Conservation (phyloP, 1,140 invertebrate species). For the Oreohelix idahoensis region DNA sequence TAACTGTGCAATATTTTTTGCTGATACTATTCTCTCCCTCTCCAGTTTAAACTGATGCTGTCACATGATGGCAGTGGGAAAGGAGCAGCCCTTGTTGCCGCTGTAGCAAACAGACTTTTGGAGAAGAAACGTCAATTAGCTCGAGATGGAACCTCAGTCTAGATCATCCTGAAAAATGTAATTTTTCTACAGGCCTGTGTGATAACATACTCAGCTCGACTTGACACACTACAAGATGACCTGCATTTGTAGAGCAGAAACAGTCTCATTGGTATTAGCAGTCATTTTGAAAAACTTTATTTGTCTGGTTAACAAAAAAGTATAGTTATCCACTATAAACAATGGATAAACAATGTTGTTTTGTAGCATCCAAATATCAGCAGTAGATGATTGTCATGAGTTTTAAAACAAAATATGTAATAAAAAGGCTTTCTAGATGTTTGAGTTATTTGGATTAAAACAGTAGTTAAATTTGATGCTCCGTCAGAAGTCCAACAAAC, state of each 20-base stretch:
- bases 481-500: no score
- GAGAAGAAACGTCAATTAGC: constrained; percentile 29
- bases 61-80: constrained; percentile 98
- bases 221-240: background rate
- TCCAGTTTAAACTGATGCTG: constrained; percentile 95
- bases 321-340: no score
- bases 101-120: constrained; percentile 81
- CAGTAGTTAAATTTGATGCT: no score
- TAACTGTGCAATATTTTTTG: no score
- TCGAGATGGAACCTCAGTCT: background rate
- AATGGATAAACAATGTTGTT: no score
- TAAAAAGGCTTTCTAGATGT: no score
- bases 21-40: background rate
- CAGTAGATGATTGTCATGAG: no score
- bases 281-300: background rate
- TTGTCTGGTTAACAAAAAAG: no score
- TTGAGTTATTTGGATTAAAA: no score
- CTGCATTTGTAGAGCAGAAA: background rate
- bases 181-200: background rate
- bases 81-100: constrained; percentile 96
- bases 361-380: no score
- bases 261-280: background rate
- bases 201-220: constrained; percentile 7
- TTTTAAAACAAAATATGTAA: no score
- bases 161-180: background rate